A percentile compares a stretch with the other conserved stretches of the same genome.
Conservation (phyloP, 2,113 vertebrate genomes). For the Pterocles orientalis region DNA sequence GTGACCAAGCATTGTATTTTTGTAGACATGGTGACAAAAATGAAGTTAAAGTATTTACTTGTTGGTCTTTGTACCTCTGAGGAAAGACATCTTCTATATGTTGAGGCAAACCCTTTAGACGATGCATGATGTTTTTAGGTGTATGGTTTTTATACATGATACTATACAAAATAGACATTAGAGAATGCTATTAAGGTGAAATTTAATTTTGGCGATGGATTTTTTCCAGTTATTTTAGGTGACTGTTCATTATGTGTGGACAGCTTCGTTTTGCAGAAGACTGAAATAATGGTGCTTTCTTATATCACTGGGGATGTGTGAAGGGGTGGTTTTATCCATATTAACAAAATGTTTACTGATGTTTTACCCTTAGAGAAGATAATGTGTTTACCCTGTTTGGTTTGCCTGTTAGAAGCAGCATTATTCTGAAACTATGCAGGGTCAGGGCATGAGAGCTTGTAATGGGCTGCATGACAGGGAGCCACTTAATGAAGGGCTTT, state of each 20-base stretch:
- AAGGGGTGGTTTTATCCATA: background rate
- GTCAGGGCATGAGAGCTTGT: slow-evolving; percentile 32
- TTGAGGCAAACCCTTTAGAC: background rate
- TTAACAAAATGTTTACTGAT: slow-evolving; percentile 46
- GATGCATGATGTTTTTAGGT: background rate
- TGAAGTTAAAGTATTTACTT: background rate
- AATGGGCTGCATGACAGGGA: slow-evolving; percentile 42
- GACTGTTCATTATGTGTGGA: background rate
- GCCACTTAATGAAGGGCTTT: slow-evolving; percentile 55
- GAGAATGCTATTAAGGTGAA: background rate
- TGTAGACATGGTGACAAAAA: background rate
- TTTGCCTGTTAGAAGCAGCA: slow-evolving; percentile 57
- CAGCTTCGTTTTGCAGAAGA: background rate
- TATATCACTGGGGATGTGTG: background rate
- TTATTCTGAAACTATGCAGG: background rate
- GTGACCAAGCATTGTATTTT: background rate
- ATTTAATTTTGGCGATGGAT: background rate
- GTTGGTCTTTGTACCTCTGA: background rate
- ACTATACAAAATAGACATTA: background rate
- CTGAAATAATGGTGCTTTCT: slow-evolving; percentile 24
- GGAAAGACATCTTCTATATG: background rate
- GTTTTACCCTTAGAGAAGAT: slow-evolving; percentile 14
- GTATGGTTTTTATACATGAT: background rate
- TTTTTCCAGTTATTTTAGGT: background rate
- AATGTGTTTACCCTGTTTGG: slow-evolving; percentile 49